phyloP scores from a whole-genome alignment of 2,888 invertebrate genomes.

The Rhorus exstirpatorius region DNA sequence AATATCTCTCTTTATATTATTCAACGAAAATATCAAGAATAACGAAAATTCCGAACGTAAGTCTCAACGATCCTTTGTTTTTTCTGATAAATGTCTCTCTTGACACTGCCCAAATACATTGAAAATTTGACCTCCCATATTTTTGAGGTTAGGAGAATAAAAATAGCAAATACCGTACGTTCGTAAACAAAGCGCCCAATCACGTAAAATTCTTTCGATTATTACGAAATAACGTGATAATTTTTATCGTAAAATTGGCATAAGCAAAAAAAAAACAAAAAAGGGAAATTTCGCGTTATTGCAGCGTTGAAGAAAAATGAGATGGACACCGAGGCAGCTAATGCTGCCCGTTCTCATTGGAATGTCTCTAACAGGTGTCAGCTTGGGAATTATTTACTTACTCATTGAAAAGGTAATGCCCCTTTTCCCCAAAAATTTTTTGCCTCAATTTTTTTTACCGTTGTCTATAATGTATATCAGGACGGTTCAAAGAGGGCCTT shows the following conservation, averaged over 20 bases:
- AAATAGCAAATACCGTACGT: constrained; percentile 11
- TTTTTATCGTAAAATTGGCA: neutral
- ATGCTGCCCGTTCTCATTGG: constrained; percentile 89
- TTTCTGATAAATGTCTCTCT: neutral
- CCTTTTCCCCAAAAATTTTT: neutral
- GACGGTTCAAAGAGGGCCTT: too few species aligned
- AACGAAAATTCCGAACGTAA: constrained; percentile 28
- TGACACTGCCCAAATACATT: constrained; percentile 39
- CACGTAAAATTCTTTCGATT: constrained; percentile 14
- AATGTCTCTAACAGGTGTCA: constrained; percentile 90
- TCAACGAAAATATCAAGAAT: constrained; percentile 26
- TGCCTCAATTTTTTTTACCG: neutral
- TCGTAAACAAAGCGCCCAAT: constrained; percentile 58
- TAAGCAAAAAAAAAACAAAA: neutral
- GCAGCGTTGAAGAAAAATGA: constrained; percentile 74
- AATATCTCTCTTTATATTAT: constrained; percentile 15
- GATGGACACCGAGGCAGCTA: constrained; percentile 74
- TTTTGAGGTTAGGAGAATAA: constrained; percentile 71
- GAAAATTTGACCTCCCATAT: constrained; percentile 41
- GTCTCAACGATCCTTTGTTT: constrained; percentile 18
- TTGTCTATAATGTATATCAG: too few species aligned
- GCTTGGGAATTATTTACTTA: constrained; percentile 90
- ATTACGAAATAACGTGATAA: neutral
- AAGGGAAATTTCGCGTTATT: constrained; percentile 21
- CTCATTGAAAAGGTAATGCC: constrained; percentile 88